Base-by-base conservation (phyloP, 2,888 invertebrate species). In the Amphipoea lucens region DNA sequence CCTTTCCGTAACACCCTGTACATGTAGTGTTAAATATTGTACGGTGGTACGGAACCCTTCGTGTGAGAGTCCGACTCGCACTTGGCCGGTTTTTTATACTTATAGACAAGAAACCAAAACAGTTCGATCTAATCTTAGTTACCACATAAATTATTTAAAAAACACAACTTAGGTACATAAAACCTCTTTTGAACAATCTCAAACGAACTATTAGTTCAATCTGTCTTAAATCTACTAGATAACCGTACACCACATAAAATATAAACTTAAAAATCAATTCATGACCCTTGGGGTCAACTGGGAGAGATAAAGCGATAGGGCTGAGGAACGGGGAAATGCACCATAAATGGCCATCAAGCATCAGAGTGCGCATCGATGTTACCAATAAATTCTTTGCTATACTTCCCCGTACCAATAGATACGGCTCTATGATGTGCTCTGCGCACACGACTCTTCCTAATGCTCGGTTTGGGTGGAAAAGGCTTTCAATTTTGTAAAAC, bases 251-350 rank as follows among this genome's bases (percentile, higher is more conserved):
- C 87, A 89, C 84, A 88, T 93, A 93, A 94, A 93, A 94, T 93
- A 93, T 93, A 94, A 95, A 94, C 91, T 94, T 96, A 94, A 96
- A 95, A 96, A 95, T 96, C 96, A 96, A 96, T 96, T 96, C 94
- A 92, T 96, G 95, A 96, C 95, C 95, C 89, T 70, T n/a, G 77
- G 83, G 95, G 95, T 95, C 94, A 94, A 90, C 88, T 88, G 88
- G 83, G 85, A 87, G 88, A 91, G 95, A 95, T 95, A 90, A 83
- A 78, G 82, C 86, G 95, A 95, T 95, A 94, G 88, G 88, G 88
- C 92, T 87, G 88, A 89, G 90, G 89, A 90, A 90, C 91, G 90
- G 90, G 90, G 91, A 91, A 93, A 93, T 91, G 90, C 86, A 91
- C 92, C 90, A 92, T 95, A 94, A 94, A 94, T 92, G 93, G 92